Conservation (phyloP, 2,797 vertebrate genomes). For the Percopsis omiscomaycus region DNA sequence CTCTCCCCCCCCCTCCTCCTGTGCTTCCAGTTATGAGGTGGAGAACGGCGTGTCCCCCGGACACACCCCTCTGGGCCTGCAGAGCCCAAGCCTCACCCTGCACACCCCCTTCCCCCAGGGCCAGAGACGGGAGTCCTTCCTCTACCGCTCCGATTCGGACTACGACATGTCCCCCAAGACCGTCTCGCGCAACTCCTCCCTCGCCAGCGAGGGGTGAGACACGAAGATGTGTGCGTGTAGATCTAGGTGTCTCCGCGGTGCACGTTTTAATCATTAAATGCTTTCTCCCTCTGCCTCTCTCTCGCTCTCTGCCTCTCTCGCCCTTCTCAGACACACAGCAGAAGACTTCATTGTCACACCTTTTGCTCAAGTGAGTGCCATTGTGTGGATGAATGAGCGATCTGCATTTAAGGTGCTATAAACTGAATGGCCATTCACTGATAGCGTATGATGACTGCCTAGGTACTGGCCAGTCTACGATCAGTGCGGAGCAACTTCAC, state of each 20-base stretch:
- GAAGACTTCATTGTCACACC: conserved; percentile 79
- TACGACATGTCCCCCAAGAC: conserved; percentile 88
- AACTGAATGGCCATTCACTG: neutral
- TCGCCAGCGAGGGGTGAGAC: conserved; percentile 75
- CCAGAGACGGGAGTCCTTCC: conserved; percentile 88
- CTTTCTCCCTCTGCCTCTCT: neutral
- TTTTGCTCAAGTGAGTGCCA: conserved; percentile 73
- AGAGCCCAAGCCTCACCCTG: conserved; percentile 85
- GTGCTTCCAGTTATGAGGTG: conserved; percentile 67
- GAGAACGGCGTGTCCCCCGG: conserved; percentile 84
- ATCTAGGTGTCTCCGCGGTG: neutral
- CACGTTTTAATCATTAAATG: neutral
- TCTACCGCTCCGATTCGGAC: conserved; percentile 89
- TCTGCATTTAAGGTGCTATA: neutral
- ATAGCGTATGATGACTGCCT: conserved; percentile 11
- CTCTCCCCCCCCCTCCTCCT: neutral
- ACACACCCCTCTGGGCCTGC: conserved; percentile 83
- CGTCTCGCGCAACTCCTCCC: conserved; percentile 78
- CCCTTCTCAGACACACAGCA: conserved; percentile 72
- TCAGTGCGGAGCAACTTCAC: conserved; percentile 90
- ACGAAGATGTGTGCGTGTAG: neutral
- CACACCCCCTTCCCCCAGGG: conserved; percentile 78
- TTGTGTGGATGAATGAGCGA: neutral
- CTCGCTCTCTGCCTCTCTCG: conserved; percentile 5
- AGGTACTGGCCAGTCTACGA: conserved; percentile 89